Conservation (phyloP, 2,113 vertebrate species). For the Calypte anna region DNA sequence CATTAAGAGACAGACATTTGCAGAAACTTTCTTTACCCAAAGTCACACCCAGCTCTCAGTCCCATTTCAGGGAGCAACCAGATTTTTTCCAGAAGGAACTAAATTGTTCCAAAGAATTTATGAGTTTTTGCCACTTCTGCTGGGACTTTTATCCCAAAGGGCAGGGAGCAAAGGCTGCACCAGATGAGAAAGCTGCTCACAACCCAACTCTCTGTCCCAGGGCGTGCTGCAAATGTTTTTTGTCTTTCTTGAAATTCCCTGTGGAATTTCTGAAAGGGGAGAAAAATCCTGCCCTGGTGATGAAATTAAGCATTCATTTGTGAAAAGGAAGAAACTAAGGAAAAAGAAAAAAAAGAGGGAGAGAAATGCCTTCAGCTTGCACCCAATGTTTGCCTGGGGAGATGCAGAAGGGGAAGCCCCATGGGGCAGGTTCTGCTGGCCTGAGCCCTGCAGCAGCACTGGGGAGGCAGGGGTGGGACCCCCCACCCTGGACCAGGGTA, state of each 20-base stretch:
- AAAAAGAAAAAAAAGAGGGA: not conserved
- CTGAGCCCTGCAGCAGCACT: not conserved
- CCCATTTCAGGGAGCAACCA: not conserved
- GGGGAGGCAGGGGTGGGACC: not conserved
- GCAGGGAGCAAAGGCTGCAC: not conserved
- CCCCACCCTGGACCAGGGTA: not conserved
- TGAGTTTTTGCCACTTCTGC: conserved; percentile 28
- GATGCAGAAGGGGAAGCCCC: not conserved
- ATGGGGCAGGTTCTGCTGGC: accelerated
- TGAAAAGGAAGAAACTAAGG: not conserved
- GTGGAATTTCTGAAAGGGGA: not conserved
- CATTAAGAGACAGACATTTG: conserved; percentile 51
- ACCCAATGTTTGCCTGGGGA: accelerated
- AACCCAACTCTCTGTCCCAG: not conserved
- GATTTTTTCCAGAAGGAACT: conserved; percentile 40
- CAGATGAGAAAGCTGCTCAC: conserved; percentile 14
- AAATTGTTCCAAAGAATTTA: conserved; percentile 24
- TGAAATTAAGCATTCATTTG: not conserved
- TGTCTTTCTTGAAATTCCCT: not conserved
- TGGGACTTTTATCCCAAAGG: conserved; percentile 18
- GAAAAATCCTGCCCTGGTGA: not conserved
- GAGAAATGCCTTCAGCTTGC: accelerated
- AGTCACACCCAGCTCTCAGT: not conserved
- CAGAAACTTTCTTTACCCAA: conserved; percentile 30
- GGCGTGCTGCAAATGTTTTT: not conserved